Base-by-base conservation (phyloP, 2,113 vertebrate species). In the Mionectes macconnelli region DNA sequence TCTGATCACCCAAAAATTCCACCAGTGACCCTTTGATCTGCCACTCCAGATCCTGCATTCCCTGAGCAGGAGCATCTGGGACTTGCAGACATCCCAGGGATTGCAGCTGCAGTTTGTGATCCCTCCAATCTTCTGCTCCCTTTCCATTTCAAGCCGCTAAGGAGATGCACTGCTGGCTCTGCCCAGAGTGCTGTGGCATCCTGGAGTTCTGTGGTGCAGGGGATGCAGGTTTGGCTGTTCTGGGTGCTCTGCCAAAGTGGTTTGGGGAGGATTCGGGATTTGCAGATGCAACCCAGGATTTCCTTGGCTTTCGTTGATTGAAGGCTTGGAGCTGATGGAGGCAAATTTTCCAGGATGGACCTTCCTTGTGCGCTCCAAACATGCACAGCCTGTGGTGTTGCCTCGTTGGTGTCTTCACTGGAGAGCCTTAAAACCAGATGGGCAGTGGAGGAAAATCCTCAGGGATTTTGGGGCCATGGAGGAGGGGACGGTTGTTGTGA, bases 41-140 rank as follows among this genome's bases (percentile, higher is more conserved):
- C 35, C 39, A 47, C 52, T 67, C 76, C 66, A 17, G 35, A n/a
- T 56, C 33, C 44, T n/a, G 31, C 16, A 52, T 20, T 42, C 31
- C 49, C 27, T 16, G 23, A 76, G 8, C 0, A 11, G 75, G 47
- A 39, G 24, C n/a, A 19, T 1, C 21, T 49, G 35, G 33, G 25
- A n/a, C 22, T 19, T 49, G 40, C 9, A 55, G 50, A 37, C 2
- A 0, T 75, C 62, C 14, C 2, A 2, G 6, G 30, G n/a, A 27
- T 7, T 19, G 27, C 1, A 4, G 52, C 12, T 70, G 37, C 8
- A 44, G 17, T 24, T 69, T 45, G 52, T 16, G 31, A 73, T 68
- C 63, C 35, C 72, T 67, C 52, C 35, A 25, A 30, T 23, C 33
- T 16, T 13, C 73, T 47, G 21, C 27, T 81, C 59, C 52, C 28